A percentile compares a stretch with the other conserved stretches of the same genome.
phyloP scores from a whole-genome alignment of 2,797 vertebrate species.

The Diplodus puntazzo region DNA sequence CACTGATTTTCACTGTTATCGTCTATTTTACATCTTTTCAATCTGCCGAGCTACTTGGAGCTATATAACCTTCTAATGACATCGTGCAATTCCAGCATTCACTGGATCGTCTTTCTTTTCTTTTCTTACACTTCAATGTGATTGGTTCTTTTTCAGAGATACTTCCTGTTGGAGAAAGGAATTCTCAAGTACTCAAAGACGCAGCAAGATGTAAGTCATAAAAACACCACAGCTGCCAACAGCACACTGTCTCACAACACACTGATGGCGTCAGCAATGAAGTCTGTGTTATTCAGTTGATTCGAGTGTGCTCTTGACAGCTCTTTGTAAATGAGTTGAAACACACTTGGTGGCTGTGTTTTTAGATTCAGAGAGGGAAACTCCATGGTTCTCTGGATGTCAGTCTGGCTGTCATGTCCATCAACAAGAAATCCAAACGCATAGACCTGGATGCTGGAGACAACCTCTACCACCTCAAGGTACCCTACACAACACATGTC shows the following conservation, averaged over 20 bases:
- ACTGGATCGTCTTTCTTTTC: neutral
- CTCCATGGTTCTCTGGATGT: slow-evolving; percentile 91
- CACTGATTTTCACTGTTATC: neutral
- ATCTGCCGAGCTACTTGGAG: neutral
- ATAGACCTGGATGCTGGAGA: slow-evolving; percentile 94
- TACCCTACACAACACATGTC: slow-evolving; percentile 11
- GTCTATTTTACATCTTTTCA: neutral
- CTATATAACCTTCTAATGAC: too few relatives aligned
- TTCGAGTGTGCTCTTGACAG: neutral
- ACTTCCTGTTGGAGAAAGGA: slow-evolving; percentile 92
- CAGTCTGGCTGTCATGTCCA: slow-evolving; percentile 92
- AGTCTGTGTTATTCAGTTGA: neutral
- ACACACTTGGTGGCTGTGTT: slow-evolving; percentile 5
- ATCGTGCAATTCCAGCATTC: neutral
- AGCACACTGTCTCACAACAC: neutral
- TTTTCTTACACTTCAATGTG: slow-evolving; percentile 14
- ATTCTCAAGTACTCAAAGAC: slow-evolving; percentile 91
- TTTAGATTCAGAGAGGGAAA: slow-evolving; percentile 89
- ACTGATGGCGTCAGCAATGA: neutral
- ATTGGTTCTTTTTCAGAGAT: slow-evolving; percentile 85
- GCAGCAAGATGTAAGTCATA: slow-evolving; percentile 89
- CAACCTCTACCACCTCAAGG: slow-evolving; percentile 87
- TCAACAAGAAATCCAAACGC: slow-evolving; percentile 93
- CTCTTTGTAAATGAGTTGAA: neutral
- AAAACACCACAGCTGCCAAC: neutral